Evolutionary conservation across 2,113 vertebrate genomes (phyloP).

Genomic region (Prionailurus bengalensis): DNA sequence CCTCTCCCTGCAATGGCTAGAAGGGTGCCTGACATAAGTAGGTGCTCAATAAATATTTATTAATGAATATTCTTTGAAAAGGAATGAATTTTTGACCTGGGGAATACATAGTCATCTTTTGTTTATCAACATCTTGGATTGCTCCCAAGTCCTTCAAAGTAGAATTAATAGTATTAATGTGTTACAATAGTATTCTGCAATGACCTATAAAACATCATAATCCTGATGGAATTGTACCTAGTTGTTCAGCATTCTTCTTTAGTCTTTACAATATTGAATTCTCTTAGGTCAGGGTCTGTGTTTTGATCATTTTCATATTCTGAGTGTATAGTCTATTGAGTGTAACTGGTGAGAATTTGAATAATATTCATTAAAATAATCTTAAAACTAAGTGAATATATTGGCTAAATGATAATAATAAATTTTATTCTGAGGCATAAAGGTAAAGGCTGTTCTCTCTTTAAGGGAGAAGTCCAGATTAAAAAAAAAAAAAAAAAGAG

Average conservation of each 20-base stretch:
- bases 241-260: background rate
- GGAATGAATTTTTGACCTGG: background rate
- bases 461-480: background rate
- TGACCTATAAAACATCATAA: background rate
- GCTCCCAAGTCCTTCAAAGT: background rate
- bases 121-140: background rate
- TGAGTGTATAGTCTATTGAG: background rate
- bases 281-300: background rate
- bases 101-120: background rate
- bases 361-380: background rate
- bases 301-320: background rate
- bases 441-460: background rate
- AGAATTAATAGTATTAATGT: background rate
- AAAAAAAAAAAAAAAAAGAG: background rate
- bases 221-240: background rate
- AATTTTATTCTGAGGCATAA: constrained; percentile 39
- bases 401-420: background rate
- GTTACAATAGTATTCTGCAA: background rate
- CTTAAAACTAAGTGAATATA: background rate
- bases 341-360: background rate
- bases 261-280: background rate
- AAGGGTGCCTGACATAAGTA: background rate
- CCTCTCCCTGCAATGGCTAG: background rate
- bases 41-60: background rate
- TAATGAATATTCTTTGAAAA: background rate